A percentile compares a stretch with the other conserved stretches of the same genome.
These are phyloP conservation scores for Mohoua ochrocephala DNA, from an alignment of 2,113 vertebrate genomes.

Conservation along the genomic window DNA sequence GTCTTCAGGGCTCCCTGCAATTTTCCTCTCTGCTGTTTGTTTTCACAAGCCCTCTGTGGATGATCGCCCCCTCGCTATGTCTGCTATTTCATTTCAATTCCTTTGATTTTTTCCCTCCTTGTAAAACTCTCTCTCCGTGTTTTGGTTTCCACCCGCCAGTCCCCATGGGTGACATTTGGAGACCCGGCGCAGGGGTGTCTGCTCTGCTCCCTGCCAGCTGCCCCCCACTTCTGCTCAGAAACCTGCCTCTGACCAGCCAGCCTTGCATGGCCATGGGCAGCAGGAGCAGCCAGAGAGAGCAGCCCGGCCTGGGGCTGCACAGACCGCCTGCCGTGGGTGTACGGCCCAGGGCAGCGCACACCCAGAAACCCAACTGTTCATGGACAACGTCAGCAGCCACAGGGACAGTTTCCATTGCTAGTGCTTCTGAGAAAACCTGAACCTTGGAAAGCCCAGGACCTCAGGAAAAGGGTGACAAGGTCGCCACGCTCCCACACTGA, in stretches of 20 bases:
- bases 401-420: neutral
- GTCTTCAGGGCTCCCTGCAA: neutral
- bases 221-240: neutral
- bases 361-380: neutral
- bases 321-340: rapidly evolving
- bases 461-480: neutral
- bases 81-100: constrained; percentile 22
- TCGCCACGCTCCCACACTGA: neutral
- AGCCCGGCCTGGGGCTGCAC: neutral
- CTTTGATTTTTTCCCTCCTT: neutral
- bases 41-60: neutral
- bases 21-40: neutral
- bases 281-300: neutral
- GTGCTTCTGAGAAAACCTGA: neutral
- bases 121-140: neutral
- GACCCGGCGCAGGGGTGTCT: rapidly evolving
- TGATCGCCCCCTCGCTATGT: neutral
- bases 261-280: rapidly evolving
- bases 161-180: neutral
- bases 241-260: neutral
- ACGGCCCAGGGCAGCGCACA: rapidly evolving
- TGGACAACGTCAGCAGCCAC: neutral
- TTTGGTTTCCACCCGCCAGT: neutral
- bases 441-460: neutral
- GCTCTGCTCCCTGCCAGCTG: neutral